Evolutionary conservation across 2,113 vertebrate species (phyloP).

Genomic region (Pseudonaja textilis): DNA sequence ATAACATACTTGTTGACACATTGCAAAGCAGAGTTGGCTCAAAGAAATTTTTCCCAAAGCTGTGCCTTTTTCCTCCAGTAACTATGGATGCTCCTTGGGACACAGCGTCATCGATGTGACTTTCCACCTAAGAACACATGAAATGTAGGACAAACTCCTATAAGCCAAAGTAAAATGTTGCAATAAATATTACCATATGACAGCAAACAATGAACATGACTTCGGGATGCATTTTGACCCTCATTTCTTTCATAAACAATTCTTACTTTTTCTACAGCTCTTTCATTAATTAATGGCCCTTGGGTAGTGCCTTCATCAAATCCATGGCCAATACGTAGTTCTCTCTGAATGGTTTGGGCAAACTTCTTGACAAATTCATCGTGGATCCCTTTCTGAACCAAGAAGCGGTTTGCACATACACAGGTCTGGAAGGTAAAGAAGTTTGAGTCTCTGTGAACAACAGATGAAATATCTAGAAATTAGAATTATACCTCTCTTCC

Average conservation of each 20-base stretch:
- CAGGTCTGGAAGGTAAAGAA: conserved; percentile 79
- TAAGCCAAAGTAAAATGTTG: not conserved
- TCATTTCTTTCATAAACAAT: not conserved
- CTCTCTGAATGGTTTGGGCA: conserved; percentile 77
- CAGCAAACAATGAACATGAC: not conserved
- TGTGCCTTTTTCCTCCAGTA: conserved; percentile 84
- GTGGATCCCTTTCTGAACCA: conserved; percentile 89
- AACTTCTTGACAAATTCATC: conserved; percentile 85
- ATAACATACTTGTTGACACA: conserved; percentile 87
- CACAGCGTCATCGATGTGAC: conserved; percentile 84
- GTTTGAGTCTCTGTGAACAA: not conserved
- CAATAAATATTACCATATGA: not conserved
- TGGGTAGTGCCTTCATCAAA: conserved; percentile 86
- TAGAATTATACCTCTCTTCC: not conserved
- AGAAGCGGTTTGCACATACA: conserved; percentile 91
- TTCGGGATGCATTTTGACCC: not conserved
- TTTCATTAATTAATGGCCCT: conserved; percentile 90
- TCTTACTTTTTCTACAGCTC: conserved; percentile 89
- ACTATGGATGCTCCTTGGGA: conserved; percentile 83
- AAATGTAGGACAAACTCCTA: not conserved
- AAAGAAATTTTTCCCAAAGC: conserved; percentile 83
- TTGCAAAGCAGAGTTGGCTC: conserved; percentile 89
- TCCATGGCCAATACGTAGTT: conserved; percentile 84
- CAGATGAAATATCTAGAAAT: not conserved
- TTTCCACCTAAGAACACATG: conserved; percentile 77